Conservation (phyloP, 2,888 invertebrate genomes). For the Melinaea menophilus region DNA sequence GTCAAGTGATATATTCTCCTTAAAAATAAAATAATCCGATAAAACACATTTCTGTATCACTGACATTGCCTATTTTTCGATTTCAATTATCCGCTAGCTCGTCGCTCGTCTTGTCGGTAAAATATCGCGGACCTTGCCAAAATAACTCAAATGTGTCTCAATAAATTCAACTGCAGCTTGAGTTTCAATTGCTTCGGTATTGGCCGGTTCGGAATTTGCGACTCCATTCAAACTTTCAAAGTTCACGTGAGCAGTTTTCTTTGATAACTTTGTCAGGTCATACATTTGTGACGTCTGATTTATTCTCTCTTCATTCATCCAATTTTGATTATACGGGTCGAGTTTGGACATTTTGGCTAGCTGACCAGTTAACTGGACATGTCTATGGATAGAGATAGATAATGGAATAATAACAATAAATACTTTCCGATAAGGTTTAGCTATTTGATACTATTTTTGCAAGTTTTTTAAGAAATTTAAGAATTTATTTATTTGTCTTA, state of each 20-base stretch:
- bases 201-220: conserved; percentile 35
- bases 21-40: too few relatives aligned
- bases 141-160: conserved; percentile 41
- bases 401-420: background rate
- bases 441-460: background rate
- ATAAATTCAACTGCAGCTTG: conserved; percentile 39
- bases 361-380: background rate
- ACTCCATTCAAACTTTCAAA: conserved; percentile 31
- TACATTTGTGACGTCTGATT: conserved; percentile 31
- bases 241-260: conserved; percentile 38
- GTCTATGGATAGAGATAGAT: background rate
- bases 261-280: conserved; percentile 32
- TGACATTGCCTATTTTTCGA: conserved; percentile 14
- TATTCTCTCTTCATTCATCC: conserved; percentile 22
- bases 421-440: background rate
- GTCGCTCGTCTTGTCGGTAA: conserved; percentile 28
- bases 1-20: too few relatives aligned
- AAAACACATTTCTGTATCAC: background rate
- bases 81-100: conserved; percentile 24
- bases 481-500: too few relatives aligned
- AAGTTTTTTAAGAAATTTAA: background rate
- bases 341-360: conserved; percentile 5
- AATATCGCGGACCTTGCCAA: conserved; percentile 34
- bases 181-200: conserved; percentile 42
- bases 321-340: background rate